These are phyloP conservation scores for Echinarachnius parma DNA, from an alignment of 53 echinoderm and acorn worm genomes.

Conservation along the genomic window DNA sequence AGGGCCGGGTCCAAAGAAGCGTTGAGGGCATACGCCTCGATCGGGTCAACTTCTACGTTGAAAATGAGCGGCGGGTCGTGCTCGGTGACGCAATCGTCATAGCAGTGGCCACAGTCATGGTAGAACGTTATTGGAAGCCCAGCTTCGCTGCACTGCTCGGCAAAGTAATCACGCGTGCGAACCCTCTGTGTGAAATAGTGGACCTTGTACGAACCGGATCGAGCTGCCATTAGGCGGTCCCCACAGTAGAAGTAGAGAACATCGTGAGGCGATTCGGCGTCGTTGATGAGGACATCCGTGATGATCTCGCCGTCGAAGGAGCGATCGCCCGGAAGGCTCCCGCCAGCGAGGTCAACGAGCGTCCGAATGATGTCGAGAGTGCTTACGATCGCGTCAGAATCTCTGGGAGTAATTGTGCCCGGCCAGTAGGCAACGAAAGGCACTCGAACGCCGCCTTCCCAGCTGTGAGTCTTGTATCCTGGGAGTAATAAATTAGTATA, in stretches of 20 bases:
- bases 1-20: background rate
- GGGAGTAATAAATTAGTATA: too few species aligned
- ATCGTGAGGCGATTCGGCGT: slow-evolving; percentile 44
- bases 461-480: slow-evolving; percentile 72
- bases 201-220: slow-evolving; percentile 66
- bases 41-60: slow-evolving; percentile 68
- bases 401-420: slow-evolving; percentile 58
- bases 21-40: slow-evolving; percentile 33
- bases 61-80: slow-evolving; percentile 70
- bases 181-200: slow-evolving; percentile 69
- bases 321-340: slow-evolving; percentile 49
- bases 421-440: slow-evolving; percentile 96
- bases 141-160: slow-evolving; percentile 10
- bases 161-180: background rate
- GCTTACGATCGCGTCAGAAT: slow-evolving; percentile 70
- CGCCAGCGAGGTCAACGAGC: slow-evolving; percentile 72
- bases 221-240: slow-evolving; percentile 70
- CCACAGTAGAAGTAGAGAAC: slow-evolving; percentile 69
- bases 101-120: slow-evolving; percentile 44
- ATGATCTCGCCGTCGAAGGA: slow-evolving; percentile 67
- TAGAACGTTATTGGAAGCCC: slow-evolving; percentile 37
- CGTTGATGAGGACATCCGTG: slow-evolving; percentile 46
- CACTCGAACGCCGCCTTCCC: slow-evolving; percentile 89
- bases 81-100: slow-evolving; percentile 43
- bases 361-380: slow-evolving; percentile 73